phyloP scores from a whole-genome alignment of 2,888 invertebrate genomes.

The Hirtodrosophila trivittata region DNA sequence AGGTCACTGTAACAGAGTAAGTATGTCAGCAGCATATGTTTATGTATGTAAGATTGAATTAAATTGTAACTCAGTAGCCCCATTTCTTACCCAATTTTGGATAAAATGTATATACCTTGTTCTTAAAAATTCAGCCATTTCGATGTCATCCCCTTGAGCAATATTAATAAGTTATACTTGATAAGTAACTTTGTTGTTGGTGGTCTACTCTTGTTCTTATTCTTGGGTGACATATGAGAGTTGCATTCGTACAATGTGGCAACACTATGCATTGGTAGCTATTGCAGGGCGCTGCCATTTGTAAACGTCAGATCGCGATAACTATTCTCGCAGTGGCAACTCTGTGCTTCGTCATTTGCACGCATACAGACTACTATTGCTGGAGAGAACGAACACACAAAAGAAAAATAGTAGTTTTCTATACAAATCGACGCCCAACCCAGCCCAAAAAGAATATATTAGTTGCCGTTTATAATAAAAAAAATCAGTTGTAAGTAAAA shows the following conservation, averaged over 20 bases:
- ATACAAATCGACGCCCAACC: conserved; percentile 75
- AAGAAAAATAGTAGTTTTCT: conserved; percentile 73
- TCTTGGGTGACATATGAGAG: conserved; percentile 30
- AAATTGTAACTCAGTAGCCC: conserved; percentile 9
- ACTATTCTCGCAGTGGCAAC: conserved; percentile 53
- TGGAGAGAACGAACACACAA: conserved; percentile 69
- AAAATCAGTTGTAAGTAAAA: conserved; percentile 63
- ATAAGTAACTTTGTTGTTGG: conserved; percentile 43
- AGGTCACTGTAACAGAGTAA: conserved; percentile 41
- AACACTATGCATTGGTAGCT: conserved; percentile 7
- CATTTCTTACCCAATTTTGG: neutral
- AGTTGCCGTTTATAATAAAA: conserved; percentile 45
- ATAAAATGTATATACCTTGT: conserved; percentile 64
- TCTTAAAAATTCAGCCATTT: conserved; percentile 78
- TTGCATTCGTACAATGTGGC: conserved; percentile 37
- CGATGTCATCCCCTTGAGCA: conserved; percentile 30
- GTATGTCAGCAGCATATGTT: conserved; percentile 19
- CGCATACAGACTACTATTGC: conserved; percentile 66
- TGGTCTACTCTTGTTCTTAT: conserved; percentile 44
- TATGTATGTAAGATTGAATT: conserved; percentile 19
- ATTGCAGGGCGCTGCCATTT: conserved; percentile 41
- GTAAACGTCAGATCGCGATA: conserved; percentile 51
- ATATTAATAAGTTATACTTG: conserved; percentile 6
- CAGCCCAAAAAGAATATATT: conserved; percentile 72
- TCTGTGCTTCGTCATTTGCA: conserved; percentile 70